These are phyloP conservation scores for Lutraria lutraria DNA, from an alignment of 2,888 invertebrate species.

Conservation along the genomic window DNA sequence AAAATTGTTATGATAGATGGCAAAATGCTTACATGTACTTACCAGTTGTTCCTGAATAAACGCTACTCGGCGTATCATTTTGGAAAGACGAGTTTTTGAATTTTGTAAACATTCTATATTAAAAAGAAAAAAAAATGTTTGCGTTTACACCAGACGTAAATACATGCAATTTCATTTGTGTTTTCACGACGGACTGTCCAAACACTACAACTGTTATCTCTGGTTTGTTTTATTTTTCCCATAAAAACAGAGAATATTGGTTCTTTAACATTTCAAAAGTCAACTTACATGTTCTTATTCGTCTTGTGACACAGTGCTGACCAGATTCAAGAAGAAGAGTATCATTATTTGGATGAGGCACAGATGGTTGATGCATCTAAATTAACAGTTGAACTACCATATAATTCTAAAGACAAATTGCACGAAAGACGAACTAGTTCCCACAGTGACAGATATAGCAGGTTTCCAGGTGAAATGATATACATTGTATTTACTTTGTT, in stretches of 20 bases:
- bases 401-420: not conserved
- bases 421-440: not conserved
- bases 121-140: too few relatives aligned
- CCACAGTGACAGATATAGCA: not conserved
- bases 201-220: not conserved
- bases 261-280: not conserved
- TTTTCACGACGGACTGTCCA: not conserved
- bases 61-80: too few relatives aligned
- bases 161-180: not conserved
- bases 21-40: too few relatives aligned
- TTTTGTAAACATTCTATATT: too few relatives aligned
- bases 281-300: not conserved
- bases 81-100: too few relatives aligned
- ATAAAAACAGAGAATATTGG: not conserved
- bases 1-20: too few relatives aligned
- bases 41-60: too few relatives aligned
- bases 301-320: not conserved
- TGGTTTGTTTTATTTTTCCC: not conserved
- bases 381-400: not conserved
- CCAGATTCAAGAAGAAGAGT: not conserved
- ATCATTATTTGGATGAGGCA: conserved; percentile 8
- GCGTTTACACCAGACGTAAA: not conserved
- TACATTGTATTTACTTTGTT: not conserved
- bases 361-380: conserved; percentile 19
- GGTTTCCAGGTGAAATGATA: not conserved